Conservation (phyloP, 2,888 invertebrate species). For the Invenusta paracnida region DNA sequence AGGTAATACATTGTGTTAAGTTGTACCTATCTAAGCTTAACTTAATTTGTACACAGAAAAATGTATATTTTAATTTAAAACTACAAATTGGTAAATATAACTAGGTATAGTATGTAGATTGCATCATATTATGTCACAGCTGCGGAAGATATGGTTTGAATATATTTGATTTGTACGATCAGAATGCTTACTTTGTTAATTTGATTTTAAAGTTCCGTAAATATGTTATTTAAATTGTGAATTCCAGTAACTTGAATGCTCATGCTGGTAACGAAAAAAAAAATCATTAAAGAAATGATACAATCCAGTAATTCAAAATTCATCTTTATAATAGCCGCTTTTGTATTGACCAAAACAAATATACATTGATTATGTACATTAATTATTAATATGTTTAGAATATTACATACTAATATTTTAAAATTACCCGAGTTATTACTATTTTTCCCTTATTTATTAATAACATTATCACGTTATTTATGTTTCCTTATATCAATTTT, state of each 20-base stretch:
- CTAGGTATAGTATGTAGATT: conserved; percentile 3
- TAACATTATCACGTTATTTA: too few species aligned
- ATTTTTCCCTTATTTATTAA: too few species aligned
- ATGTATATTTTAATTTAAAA: conserved; percentile 7
- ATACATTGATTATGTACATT: too few species aligned
- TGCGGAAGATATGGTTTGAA: not conserved
- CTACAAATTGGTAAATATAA: conserved; percentile 18
- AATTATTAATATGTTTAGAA: too few species aligned
- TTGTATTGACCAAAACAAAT: too few species aligned
- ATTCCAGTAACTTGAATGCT: not conserved
- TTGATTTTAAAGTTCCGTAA: not conserved
- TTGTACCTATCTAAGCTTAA: not conserved
- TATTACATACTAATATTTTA: too few species aligned
- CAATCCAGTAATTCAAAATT: too few species aligned
- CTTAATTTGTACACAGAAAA: conserved; percentile 1
- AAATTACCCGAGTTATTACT: too few species aligned
- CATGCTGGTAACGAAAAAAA: not conserved
- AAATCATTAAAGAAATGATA: not conserved
- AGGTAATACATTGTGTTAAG: conserved; percentile 26
- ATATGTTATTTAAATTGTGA: not conserved
- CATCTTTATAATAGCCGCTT: too few species aligned
- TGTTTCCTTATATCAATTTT: too few species aligned
- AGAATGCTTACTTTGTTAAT: not conserved
- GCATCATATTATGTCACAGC: conserved; percentile 20
- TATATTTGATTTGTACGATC: conserved; percentile 7